Evolutionary conservation across 2,888 invertebrate genomes (phyloP), one percentile per base, ranked within the genome.

Genomic region (Clepsis dumicolana): DNA sequence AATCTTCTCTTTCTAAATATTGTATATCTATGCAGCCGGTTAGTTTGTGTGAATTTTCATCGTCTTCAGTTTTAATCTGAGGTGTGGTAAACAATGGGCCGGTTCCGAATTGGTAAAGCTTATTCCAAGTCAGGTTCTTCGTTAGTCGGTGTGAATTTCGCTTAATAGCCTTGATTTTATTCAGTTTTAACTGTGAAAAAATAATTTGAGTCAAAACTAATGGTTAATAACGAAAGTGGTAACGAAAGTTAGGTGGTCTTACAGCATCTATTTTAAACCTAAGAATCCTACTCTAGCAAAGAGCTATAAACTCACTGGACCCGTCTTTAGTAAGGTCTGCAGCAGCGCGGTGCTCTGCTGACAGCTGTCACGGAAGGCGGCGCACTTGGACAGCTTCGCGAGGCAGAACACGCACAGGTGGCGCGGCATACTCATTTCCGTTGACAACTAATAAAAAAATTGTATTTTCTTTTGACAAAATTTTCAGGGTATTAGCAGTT

Each of bases 321-420:
- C 48, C 12, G 1, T 18, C 12, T 48, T 12, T 2, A 21, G 3
- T 4, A 48, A 21, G 12, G 21, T 21, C 21, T 4, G 21, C 12
- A 48, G 48, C 48, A 48, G 21, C 48, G 21, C 10, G 12, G 18
- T 3, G 48, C 21, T 48, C 48, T 21, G 48, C 12, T 3, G 48
- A 10, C 48, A 48, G 12, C 21, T 21, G 21, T 48, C 48, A 21
- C 48, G 48, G 48, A 48, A 48, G 21, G 18, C 21, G 12, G 12
- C 48, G 48, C 48, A 48, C 21, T 48, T 48, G 10, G 48, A 48
- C 48, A 48, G 48, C 21, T 21, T 10, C 48, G 18, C 48, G 4
- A 18, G 1, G 48, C 48, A 48, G 21, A 12, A 48, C 48, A 12
- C 48, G 21, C 48, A 48, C 18, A 48, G 48, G 12, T 21, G 21